These are phyloP conservation scores for Caenorhabditis sulstoni DNA, from an alignment of 2,888 invertebrate genomes.

Conservation along the genomic window DNA sequence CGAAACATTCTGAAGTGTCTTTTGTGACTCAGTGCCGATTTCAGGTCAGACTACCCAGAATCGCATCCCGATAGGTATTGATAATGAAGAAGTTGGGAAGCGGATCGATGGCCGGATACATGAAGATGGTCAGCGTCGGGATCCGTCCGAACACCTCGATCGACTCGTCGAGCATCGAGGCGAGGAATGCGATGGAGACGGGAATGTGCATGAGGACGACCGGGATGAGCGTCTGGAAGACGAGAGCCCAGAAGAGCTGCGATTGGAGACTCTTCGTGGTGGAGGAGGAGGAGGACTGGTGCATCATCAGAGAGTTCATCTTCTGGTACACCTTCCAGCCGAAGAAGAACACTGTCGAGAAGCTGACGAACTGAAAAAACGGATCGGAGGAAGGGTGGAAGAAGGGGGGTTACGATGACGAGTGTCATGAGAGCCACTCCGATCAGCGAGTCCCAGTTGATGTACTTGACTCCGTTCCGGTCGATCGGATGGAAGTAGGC, in stretches of 20 bases:
- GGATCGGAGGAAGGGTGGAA: background rate
- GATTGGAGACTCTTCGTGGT: slow-evolving; percentile 37
- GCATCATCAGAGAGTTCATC: slow-evolving; percentile 16
- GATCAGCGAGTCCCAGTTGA: slow-evolving; percentile 27
- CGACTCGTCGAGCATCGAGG: slow-evolving; percentile 21
- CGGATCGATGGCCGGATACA: slow-evolving; percentile 42
- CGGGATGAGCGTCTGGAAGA: slow-evolving; percentile 43
- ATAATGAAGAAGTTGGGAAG: slow-evolving; percentile 45
- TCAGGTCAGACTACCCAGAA: slow-evolving; percentile 6
- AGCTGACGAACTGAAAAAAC: slow-evolving; percentile 18
- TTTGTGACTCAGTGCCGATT: background rate
- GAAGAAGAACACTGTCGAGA: slow-evolving; percentile 24
- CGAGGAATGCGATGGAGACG: slow-evolving; percentile 17
- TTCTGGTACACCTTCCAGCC: slow-evolving; percentile 38
- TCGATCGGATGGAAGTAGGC: slow-evolving; percentile 37
- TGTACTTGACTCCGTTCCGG: background rate
- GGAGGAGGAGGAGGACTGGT: slow-evolving; percentile 10
- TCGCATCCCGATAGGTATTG: slow-evolving; percentile 31
- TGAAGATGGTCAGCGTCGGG: slow-evolving; percentile 24
- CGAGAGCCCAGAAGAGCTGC: slow-evolving; percentile 41
- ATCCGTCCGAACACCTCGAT: slow-evolving; percentile 19
- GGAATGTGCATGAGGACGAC: slow-evolving; percentile 43
- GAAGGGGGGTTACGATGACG: slow-evolving; percentile 15
- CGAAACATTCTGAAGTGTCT: background rate
- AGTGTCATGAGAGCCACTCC: slow-evolving; percentile 26